Base-by-base conservation (phyloP, 2,888 invertebrate species). In the Caenorhabditis sp. region DNA sequence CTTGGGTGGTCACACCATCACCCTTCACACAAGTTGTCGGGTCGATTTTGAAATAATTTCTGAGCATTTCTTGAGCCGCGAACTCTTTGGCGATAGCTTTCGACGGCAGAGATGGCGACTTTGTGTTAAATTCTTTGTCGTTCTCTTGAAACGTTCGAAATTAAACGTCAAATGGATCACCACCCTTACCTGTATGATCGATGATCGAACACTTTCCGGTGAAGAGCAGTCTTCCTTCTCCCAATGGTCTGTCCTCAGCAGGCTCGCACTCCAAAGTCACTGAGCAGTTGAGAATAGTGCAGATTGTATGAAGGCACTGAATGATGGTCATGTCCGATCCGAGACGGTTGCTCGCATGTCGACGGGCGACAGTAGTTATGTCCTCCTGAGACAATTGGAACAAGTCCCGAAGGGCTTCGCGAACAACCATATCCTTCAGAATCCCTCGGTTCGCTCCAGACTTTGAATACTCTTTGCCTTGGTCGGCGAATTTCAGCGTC, bases 381-480 rank as follows among this genome's bases (percentile, higher is more conserved):
- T 78, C 74, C 20, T 43, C 52, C 3, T 66, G 45, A 0, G 78
- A 55, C 7, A 81, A 63, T 5, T 58, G 26, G 74, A 81, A 81
- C 3, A 76, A 8, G 9, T 78, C 78, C 8, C 45, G 73, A n/a
- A 81, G 70, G n/a, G 81, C 81, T 41, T 81, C 65, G 5, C 75
- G 56, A 17, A 74, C 37, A 4, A 59, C 46, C 55, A 59, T 24
- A 41, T 65, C 63, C 24, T 71, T 59, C 6, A 53, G n/a, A 17
- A 20, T 37, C 48, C 48, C 48, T 15, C 63, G 58, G 35, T 58
- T 63, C 8, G 20, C 9, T n/a, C 71, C 76, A 2, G 24, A 22
- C 22, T 61, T 63, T 0, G 35, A 26, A 26, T 52, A 70, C 37
- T 37, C 39, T 30, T 71, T 76, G 2, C 45, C 50, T 17, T 71